Evolutionary conservation across 2,797 vertebrate species (phyloP).

Genomic region (Gymnocypris eckloni): DNA sequence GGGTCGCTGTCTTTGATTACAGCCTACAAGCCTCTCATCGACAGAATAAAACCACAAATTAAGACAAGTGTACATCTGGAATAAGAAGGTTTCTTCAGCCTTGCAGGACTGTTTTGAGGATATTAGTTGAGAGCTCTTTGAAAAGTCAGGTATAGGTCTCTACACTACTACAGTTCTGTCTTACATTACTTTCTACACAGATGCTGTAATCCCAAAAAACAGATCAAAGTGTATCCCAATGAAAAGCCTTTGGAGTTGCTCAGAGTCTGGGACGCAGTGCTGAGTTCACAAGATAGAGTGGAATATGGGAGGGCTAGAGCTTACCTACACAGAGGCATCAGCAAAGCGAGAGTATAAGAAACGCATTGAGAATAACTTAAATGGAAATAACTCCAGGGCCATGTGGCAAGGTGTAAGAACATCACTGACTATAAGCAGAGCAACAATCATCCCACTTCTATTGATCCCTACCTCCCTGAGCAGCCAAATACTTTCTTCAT

Average conservation of each 20-base stretch:
- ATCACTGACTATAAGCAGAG: not conserved
- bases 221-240: not conserved
- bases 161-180: not conserved
- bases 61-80: not conserved
- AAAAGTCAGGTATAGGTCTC: not conserved
- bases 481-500: not conserved
- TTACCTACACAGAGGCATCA: not conserved
- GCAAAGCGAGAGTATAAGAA: not conserved
- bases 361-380: not conserved
- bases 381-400: not conserved
- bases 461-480: not conserved
- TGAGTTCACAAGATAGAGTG: not conserved
- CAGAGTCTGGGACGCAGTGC: not conserved
- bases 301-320: not conserved
- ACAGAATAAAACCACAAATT: not conserved
- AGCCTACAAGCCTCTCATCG: not conserved
- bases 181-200: not conserved
- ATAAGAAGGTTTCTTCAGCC: not conserved
- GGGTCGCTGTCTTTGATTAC: not conserved
- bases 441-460: not conserved
- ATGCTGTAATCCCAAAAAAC: not conserved
- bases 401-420: not conserved
- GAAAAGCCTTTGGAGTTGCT: not conserved
- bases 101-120: not conserved
- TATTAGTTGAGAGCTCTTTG: not conserved